Base-by-base conservation (phyloP, 1,140 invertebrate species). In the Penaeus japonicus region DNA sequence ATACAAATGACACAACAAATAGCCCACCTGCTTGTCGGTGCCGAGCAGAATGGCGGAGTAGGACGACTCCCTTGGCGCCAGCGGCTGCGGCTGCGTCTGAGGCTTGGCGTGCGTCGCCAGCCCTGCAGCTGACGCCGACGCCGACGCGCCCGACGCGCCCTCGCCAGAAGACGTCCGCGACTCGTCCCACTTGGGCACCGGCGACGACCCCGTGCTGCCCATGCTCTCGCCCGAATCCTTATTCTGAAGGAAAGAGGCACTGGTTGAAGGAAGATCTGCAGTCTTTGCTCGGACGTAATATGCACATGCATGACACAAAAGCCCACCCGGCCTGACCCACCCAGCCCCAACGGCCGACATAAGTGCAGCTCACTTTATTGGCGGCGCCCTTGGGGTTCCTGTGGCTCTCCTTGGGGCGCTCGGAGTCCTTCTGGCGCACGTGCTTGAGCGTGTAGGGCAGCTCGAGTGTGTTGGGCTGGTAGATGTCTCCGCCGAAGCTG, bases 21-120 rank as follows among this genome's bases (percentile, higher is more conserved):
- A 10, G 22, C 84, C 57, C 24, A 86, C 84, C 75, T 84, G 81
- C 59, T 89, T 89, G 75, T 85, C 84, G 18, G 84, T 89, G 59
- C 89, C 89, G 20, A 89, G 79, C 35, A 89, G 53, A 53, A 89
- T 89, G 53, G 89, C 84, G 0, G 89, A 89, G 73, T 89, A 89
- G 0, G 89, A 89, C 47, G 89, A 81, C 54, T 89, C 89, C 30
- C 89, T 79, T 15, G 89, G 89, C 30, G 89, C 89, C 30, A 89
- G 32, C 4, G 89, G 89, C 65, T 89, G 89, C 20, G 84, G 62
- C 59, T 86, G 89, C 20, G 78, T 39, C 30, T 55, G 59, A 57
- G 47, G 79, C 53, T 85, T 85, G 53, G 39, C 35, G 59, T 83
- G 80, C 12, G 87, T 32, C 3, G 81, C 62, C 39, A 47, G 5